Conservation (phyloP, 2,797 vertebrate species). For the Xerus rutilus region DNA sequence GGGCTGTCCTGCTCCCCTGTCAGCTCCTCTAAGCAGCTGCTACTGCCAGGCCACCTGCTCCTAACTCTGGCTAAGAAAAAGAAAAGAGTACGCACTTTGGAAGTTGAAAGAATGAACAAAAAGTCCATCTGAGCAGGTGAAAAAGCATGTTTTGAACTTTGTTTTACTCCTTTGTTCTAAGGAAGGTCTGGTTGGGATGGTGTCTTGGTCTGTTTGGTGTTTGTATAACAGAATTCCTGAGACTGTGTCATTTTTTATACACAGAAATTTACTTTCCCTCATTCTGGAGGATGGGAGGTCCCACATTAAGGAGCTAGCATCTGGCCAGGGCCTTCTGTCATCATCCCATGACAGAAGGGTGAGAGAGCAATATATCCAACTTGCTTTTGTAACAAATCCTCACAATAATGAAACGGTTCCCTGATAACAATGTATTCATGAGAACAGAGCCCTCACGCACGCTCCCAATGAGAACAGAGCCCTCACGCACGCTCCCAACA, state of each 20-base stretch:
- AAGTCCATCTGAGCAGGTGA: background rate
- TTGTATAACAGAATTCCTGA: background rate
- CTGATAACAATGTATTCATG: background rate
- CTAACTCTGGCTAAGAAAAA: background rate
- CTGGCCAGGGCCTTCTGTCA: too few species aligned
- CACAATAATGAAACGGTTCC: background rate
- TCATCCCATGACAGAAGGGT: background rate
- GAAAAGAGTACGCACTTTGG: background rate
- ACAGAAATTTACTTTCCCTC: background rate
- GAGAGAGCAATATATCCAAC: too few species aligned
- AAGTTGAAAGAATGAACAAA: background rate
- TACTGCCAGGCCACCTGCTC: background rate
- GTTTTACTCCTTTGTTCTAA: background rate
- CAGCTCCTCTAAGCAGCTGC: constrained; percentile 33
- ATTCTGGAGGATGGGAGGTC: background rate
- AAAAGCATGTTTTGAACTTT: background rate
- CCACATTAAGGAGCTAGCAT: background rate
- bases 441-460: background rate
- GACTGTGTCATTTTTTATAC: background rate
- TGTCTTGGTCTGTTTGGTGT: background rate
- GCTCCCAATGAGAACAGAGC: background rate
- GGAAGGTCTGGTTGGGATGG: background rate
- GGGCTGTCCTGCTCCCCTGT: constrained; percentile 43
- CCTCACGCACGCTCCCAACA: too few species aligned
- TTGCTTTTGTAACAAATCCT: background rate